Base-by-base conservation (phyloP, 2,797 vertebrate genomes). In the Onychomys leucogaster region DNA sequence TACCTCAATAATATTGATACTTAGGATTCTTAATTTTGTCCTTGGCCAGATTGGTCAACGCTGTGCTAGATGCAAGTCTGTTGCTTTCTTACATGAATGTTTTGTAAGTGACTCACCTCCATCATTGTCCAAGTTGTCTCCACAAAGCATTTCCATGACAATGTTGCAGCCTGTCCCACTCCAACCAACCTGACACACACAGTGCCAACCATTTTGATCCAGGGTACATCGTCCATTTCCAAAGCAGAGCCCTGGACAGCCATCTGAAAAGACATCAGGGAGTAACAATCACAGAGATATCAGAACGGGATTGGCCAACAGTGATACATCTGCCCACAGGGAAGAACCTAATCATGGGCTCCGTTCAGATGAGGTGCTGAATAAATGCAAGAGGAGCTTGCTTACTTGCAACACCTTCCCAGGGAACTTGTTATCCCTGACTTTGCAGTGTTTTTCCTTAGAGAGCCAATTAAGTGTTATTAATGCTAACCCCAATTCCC, bases 121-220 rank as follows among this genome's bases (percentile, higher is more conserved):
- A 97, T 99, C 99, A 90, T 99, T 99, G 98, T 99, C 99, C 97
- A 99, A 98, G 98, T 99, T 99, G 98, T 99, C 99, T 96, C 99
- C 99, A 98, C 99, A 99, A 98, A 99, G 99, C 98, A 99, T 99
- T 99, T 99, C 99, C 99, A 99, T 99, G 99, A 99, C 99, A 97
- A 99, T 97, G 52, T 99, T 99, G 98, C 99, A 99, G 96, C 99
- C 99, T 0, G 99, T 98, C 96, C 99, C 99, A 96, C 99, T 99
- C 99, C 99, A 99, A 98, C 99, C 99, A 85, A 99, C 99, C 98
- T 99, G 99, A 98, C 99, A 99, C 95, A 99, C 99, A 97, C 99
- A 99, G 97, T 99, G 99, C 99, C 99, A 99, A 76, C 99, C 99
- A 76, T 99, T 99, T 98, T 99, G 99, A 98, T 99, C 99, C 97